Evolutionary conservation across 1,140 invertebrate genomes (phyloP).

Genomic region (Harlomillsia oculata): DNA sequence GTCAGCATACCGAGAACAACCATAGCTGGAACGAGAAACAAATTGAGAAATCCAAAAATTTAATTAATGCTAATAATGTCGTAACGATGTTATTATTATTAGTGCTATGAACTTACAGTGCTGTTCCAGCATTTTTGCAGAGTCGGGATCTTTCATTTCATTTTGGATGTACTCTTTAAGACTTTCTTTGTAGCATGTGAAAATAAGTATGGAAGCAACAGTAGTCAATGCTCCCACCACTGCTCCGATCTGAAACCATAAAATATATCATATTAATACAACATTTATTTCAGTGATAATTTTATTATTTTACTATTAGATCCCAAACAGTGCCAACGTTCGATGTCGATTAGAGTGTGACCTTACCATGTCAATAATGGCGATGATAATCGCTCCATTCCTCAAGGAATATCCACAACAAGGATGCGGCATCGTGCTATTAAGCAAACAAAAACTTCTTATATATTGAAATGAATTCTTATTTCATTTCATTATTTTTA

Average conservation of each 20-base stretch:
- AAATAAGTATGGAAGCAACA: neutral
- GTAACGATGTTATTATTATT: neutral
- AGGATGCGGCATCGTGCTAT: conserved; percentile 14
- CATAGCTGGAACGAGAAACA: neutral
- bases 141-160: conserved; percentile 6
- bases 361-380: conserved; percentile 19
- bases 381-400: conserved; percentile 13
- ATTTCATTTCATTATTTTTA: too few species aligned
- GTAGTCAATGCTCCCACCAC: conserved; percentile 19
- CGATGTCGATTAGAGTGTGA: neutral
- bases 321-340: neutral
- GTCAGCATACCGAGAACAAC: conserved; percentile 17
- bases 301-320: neutral
- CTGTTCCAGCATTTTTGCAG: conserved; percentile 1
- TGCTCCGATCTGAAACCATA: conserved; percentile 13
- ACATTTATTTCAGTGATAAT: neutral
- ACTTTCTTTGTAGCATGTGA: conserved; percentile 1
- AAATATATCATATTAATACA: neutral
- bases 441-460: too few species aligned
- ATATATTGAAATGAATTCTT: too few species aligned
- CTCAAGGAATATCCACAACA: conserved; percentile 18
- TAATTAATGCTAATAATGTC: neutral
- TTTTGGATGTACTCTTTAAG: neutral
- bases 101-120: neutral
- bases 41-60: neutral